Evolutionary conservation across 1,140 invertebrate species (phyloP), one percentile per base, ranked within the genome.

Genomic region (Aphelinus atriplicis): DNA sequence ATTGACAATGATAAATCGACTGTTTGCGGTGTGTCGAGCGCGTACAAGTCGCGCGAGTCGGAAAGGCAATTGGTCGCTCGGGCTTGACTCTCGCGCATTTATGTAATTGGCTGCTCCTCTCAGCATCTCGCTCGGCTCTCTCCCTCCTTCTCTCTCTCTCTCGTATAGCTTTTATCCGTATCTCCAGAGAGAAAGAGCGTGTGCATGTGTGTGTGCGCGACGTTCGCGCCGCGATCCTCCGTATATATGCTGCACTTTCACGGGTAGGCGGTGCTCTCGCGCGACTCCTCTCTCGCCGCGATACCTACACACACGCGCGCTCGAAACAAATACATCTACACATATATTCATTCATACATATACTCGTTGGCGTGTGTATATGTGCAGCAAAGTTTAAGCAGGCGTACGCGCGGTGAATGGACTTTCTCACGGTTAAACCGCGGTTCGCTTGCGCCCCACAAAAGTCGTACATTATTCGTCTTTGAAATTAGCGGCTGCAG

Each of bases 381-480:
- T 61, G 9, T 61, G 9, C 26, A 26, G 26, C 45, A 61, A 61
- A 43, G 9, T 42, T 50, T 66, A 5, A 9, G n/a, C 45, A 51
- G 64, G 3, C 42, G 3, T 48, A 65, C 6, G 26, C 26, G 51
- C 72, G 57, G 77, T 72, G 73, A 75, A 75, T 68, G 77, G 70
- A 75, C 71, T 78, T 75, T 75, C 73, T 72, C 69, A 75, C 71
- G 69, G 77, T 72, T 63, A 62, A 65, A 51, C 46, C 65, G 60
- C 56, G 7, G 48, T 26, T 45, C 56, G 67, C 10, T 50, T 50
- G 58, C 57, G 50, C 47, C 45, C 55, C 47, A 51, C 72, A 63
- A 61, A 68, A 75, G 66, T 64, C 73, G 68, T 72, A 76, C 64
- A 50, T 76, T 76, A 76, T 72, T 76, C 75, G 63, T 72, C 69